Percentiles rank a stretch among this genome's conserved stretches.
Conservation (phyloP, 2,797 vertebrate genomes). For the Rhadinocentrus ornatus region DNA sequence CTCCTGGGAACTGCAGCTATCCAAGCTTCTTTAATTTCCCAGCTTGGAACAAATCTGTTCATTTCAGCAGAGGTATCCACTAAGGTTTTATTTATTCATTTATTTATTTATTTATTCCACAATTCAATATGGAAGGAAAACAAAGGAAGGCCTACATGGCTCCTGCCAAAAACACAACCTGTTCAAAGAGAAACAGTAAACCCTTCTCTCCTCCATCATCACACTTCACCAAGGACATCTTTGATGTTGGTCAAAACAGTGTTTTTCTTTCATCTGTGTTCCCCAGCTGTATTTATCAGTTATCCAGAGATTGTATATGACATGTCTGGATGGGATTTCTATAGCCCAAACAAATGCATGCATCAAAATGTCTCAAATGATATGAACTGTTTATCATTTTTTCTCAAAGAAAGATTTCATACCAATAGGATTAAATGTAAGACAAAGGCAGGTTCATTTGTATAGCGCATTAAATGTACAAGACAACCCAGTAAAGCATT, state of each 20-base stretch:
- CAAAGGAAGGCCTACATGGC: constrained; percentile 47
- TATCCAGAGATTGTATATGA: constrained; percentile 16
- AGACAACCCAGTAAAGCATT: no score
- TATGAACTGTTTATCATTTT: background rate
- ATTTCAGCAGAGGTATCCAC: constrained; percentile 25
- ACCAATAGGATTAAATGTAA: background rate
- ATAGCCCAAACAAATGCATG: background rate
- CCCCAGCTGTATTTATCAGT: constrained; percentile 42
- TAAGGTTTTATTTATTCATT: constrained; percentile 36
- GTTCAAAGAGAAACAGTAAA: constrained; percentile 59
- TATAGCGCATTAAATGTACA: background rate
- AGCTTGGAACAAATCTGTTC: constrained; percentile 38
- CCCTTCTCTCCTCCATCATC: constrained; percentile 36
- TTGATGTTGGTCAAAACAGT: constrained; percentile 61
- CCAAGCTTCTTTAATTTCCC: constrained; percentile 40
- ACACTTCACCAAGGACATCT: constrained; percentile 50
- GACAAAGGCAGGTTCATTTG: background rate
- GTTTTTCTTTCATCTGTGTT: constrained; percentile 51
- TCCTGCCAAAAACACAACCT: constrained; percentile 55
- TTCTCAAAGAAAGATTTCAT: background rate
- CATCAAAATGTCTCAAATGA: background rate
- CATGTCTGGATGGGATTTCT: background rate
- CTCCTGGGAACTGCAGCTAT: constrained; percentile 29
- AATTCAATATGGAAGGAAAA: constrained; percentile 48
- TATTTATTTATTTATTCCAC: constrained; percentile 14